A percentile compares a stretch with the other conserved stretches of the same genome.
Conservation (phyloP, 2,797 vertebrate genomes). For the Simalia tracyae region DNA sequence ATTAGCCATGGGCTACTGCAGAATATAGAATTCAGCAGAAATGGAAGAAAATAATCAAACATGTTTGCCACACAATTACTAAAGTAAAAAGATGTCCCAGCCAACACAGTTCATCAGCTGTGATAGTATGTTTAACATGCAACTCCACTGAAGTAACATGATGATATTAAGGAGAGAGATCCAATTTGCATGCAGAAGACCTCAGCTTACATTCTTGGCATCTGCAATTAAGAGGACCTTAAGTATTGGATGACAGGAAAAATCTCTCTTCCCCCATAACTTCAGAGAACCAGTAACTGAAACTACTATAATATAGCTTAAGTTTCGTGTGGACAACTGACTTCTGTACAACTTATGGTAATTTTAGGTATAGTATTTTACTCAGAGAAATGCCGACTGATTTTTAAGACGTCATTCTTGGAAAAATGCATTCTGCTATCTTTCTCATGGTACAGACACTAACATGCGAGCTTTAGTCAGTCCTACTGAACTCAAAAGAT, state of each 20-base stretch:
- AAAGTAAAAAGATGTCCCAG: background rate
- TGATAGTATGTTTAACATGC: background rate
- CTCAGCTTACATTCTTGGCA: background rate
- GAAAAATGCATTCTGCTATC: background rate
- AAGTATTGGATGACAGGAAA: background rate
- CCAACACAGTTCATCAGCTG: background rate
- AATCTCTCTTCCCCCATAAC: background rate
- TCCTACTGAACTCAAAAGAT: background rate
- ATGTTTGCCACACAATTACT: background rate
- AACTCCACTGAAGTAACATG: background rate
- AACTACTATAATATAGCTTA: background rate
- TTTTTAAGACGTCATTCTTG: background rate
- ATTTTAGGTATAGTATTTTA: background rate
- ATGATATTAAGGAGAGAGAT: background rate
- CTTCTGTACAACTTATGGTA: too few relatives aligned
- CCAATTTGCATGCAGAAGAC: background rate
- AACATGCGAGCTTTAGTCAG: background rate
- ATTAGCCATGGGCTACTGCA: background rate
- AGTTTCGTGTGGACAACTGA: too few relatives aligned
- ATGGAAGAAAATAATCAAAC: background rate
- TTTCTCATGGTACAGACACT: background rate
- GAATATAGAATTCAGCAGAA: background rate
- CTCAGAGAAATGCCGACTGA: background rate
- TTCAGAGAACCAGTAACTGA: background rate
- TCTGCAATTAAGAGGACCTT: background rate